Percentiles rank a stretch among this genome's conserved stretches.
Evolutionary conservation across 2,113 vertebrate genomes (phyloP).

Genomic region (Brachirus orientalis): DNA sequence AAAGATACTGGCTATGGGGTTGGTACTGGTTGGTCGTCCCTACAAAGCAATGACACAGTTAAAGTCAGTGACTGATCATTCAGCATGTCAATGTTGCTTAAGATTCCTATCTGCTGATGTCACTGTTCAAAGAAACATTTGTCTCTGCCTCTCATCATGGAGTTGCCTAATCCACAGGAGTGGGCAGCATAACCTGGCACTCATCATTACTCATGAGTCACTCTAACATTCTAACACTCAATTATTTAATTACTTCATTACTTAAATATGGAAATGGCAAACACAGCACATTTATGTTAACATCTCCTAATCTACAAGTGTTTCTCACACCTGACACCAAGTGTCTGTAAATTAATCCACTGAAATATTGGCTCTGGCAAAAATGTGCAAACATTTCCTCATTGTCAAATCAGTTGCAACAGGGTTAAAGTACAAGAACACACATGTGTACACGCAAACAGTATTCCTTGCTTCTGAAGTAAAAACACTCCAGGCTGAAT

Average conservation of each 20-base stretch:
- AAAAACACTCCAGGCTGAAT: background rate
- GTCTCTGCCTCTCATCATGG: no score
- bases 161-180: no score
- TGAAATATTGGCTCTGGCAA: background rate
- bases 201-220: no score
- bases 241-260: no score
- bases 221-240: no score
- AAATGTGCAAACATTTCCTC: slow-evolving; percentile 8
- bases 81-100: background rate
- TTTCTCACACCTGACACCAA: no score
- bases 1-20: slow-evolving; percentile 97
- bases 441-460: background rate
- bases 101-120: background rate
- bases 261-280: no score
- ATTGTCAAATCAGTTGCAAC: background rate
- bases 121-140: background rate
- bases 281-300: no score
- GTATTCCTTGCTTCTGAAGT: background rate
- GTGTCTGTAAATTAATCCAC: background rate
- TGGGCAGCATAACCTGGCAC: no score
- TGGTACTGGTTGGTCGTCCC: slow-evolving; percentile 94
- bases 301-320: no score
- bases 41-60: slow-evolving; percentile 45
- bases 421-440: background rate
- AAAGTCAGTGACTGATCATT: background rate